A percentile compares a stretch with the other conserved stretches of the same genome.
These are phyloP conservation scores for Hyalella azteca DNA, from an alignment of 2,888 invertebrate genomes.

Conservation along the genomic window DNA sequence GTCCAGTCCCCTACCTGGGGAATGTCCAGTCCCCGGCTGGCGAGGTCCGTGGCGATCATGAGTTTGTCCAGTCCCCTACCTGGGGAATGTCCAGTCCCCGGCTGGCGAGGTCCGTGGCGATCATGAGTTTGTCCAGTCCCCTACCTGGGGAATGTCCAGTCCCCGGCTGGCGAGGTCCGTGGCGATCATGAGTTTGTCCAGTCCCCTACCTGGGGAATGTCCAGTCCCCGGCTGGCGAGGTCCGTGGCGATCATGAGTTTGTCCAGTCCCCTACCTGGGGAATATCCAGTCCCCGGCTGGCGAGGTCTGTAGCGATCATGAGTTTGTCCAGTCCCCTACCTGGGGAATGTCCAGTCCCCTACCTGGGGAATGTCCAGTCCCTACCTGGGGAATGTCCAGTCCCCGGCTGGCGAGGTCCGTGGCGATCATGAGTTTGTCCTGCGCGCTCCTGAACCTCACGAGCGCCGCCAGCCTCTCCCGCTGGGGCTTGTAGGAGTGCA, in stretches of 20 bases:
- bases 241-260: slow-evolving; percentile 96
- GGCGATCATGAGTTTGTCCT: slow-evolving; percentile 85
- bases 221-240: slow-evolving; percentile 91
- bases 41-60: slow-evolving; percentile 95
- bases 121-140: too few species aligned
- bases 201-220: slow-evolving; percentile 78
- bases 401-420: slow-evolving; percentile 96
- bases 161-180: slow-evolving; percentile 96
- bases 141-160: slow-evolving; percentile 81
- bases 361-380: too few species aligned
- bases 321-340: too few species aligned
- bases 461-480: slow-evolving; percentile 82
- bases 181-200: slow-evolving; percentile 92
- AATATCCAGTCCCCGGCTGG: slow-evolving; percentile 91
- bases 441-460: slow-evolving; percentile 87
- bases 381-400: slow-evolving; percentile 81
- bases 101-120: slow-evolving; percentile 97
- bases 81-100: slow-evolving; percentile 90
- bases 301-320: slow-evolving; percentile 95
- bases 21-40: slow-evolving; percentile 91
- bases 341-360: too few species aligned
- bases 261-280: slow-evolving; percentile 71
- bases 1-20: slow-evolving; percentile 71
- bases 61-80: too few species aligned
- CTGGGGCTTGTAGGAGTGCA: slow-evolving; percentile 94